Conservation (phyloP, 1,140 invertebrate genomes). For the Ceratina australensis region DNA sequence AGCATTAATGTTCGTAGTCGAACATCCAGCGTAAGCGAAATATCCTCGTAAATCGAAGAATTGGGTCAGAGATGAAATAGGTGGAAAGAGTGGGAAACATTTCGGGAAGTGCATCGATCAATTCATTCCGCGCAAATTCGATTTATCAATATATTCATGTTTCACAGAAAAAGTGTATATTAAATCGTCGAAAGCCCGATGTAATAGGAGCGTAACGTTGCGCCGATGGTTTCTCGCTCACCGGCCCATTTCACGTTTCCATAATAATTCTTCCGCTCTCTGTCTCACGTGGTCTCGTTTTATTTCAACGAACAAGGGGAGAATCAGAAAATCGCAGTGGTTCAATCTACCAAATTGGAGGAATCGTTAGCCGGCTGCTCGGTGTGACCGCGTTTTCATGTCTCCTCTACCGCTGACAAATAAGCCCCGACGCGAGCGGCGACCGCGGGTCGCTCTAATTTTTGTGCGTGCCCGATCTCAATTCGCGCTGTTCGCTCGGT, state of each 20-base stretch:
- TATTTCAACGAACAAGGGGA: not conserved
- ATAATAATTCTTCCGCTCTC: not conserved
- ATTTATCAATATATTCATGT: too few species aligned
- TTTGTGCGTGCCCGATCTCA: not conserved
- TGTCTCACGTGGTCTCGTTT: not conserved
- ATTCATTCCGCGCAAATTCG: not conserved
- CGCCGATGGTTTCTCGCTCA: too few species aligned
- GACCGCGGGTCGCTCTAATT: not conserved
- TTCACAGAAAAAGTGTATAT: too few species aligned
- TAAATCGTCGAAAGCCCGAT: too few species aligned
- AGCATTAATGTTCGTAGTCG: not conserved
- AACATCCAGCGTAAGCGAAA: not conserved
- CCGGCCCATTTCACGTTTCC: too few species aligned
- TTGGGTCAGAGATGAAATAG: not conserved
- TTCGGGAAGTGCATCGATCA: not conserved
- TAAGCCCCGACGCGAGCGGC: not conserved
- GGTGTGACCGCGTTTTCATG: not conserved
- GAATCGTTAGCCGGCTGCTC: not conserved
- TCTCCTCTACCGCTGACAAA: not conserved
- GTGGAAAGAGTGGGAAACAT: not conserved
- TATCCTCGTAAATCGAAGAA: slow-evolving; percentile 1
- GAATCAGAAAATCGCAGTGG: not conserved
- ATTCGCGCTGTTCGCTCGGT: not conserved
- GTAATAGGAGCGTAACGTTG: too few species aligned
- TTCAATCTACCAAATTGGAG: slow-evolving; percentile 9